Base-by-base conservation (phyloP, 2,797 vertebrate species). In the Sparus aurata region DNA sequence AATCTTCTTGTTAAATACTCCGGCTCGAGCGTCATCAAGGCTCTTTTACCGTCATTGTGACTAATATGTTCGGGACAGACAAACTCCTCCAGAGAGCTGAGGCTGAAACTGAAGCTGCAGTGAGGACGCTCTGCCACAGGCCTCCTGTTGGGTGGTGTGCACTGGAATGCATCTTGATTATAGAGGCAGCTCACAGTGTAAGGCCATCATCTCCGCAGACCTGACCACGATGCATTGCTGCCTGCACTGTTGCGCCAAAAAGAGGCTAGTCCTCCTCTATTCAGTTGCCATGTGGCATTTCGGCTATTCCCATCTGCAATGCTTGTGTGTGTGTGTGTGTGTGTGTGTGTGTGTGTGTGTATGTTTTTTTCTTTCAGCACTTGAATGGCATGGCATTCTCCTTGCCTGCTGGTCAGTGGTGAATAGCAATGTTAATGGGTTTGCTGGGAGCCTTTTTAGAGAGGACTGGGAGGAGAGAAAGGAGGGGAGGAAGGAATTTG, bases 351-450 rank as follows among this genome's bases (percentile, higher is more conserved):
- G 16, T 82, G 16, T 82, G 30, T 38, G 34, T 38, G 8, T 38
- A 38, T 38, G 34, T 43, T 76, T 84, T 86, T 79, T 58, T 79
- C 81, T 87, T 84, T 86, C 84, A 88, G 69, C 69, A 69, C 84
- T 90, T 94, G 92, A 93, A 93, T 94, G 83, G 91, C 89, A 84
- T 85, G 77, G 91, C 91, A 81, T 93, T 94, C 91, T 92, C 78
- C 75, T 79, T 79, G 93, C 89, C 94, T 94, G 93, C 93, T 95
- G 93, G 90, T 95, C 93, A 90, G 77, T 62, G 77, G 66, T 95
- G 94, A 94, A 95, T 96, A 92, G 93, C 85, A 86, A 92, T 90
- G 85, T 92, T 94, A 95, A 95, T 95, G 92, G 91, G 87, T 92
- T 88, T 89, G 93, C 89, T 85, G 86, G 91, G 86, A 85, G 85